Evolutionary conservation across 2,113 vertebrate genomes (phyloP), one percentile per base, ranked within the genome.

Genomic region (Pimephales promelas): DNA sequence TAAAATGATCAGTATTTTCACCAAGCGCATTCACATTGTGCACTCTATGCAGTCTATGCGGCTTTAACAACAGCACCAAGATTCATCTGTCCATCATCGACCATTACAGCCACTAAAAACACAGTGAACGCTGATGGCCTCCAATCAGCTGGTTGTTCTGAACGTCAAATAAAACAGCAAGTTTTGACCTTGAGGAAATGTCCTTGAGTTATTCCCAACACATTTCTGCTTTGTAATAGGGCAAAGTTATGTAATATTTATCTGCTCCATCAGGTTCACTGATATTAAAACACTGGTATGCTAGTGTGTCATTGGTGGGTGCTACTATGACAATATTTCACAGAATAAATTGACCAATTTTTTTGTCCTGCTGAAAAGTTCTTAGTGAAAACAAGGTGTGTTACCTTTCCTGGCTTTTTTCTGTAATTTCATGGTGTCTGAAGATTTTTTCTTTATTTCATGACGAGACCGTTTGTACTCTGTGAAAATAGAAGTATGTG

Each of bases 381-480:
- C 26, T 70, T 40, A 31, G 26, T 20, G 47, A 5, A 74, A 28
- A 74, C 8, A 52, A 52, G 8, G 16, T 1, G 22, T 28, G 83
- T 83, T 94, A 99, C 98, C 98, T 98, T 99, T 99, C 56, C 96
- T 95, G 1, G 97, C 98, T 83, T 98, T 99, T 89, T 99, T 99
- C 93, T 99, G 97, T 31, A 99, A 95, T 82, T 99, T 99, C 88
- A 99, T 95, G 0, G 98, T 99, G 92, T 99, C 98, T 0, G 97
- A 98, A 43, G 97, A 98, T 89, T 98, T 99, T 84, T 99, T 99
- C 94, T 99, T 99, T 90, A 99, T 99, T 93, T 99, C 98, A 0
- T 99, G 97, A 22, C 98, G 96, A 59, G 98, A 97, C 82, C 97
- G 95, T 87, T 99, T 99, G 92, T 99, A 99, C 89, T 99, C 98